phyloP scores from a whole-genome alignment of 1,140 invertebrate genomes.

The Cydia splendana region DNA sequence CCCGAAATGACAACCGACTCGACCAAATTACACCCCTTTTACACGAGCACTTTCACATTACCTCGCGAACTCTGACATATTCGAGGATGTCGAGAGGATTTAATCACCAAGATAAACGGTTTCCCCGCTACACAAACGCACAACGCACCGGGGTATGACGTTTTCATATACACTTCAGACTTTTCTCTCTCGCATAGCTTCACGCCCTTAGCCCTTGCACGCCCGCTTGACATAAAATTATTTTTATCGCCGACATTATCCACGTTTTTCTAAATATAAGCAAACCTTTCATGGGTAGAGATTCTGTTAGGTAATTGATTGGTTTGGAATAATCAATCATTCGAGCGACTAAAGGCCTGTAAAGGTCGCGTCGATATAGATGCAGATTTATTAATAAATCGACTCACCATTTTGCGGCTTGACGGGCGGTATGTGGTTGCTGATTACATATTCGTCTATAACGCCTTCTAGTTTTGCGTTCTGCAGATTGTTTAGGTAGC shows the following conservation, averaged over 20 bases:
- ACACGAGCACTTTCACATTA: neutral
- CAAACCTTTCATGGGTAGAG: conserved; percentile 8
- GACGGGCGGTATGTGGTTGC: conserved; percentile 70
- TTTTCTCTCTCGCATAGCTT: neutral
- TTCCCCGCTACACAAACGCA: neutral
- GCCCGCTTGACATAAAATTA: conserved; percentile 21
- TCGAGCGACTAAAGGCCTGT: conserved; percentile 15
- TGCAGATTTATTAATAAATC: conserved; percentile 30
- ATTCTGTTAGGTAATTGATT: conserved; percentile 11
- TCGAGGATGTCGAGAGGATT: conserved; percentile 24
- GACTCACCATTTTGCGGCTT: conserved; percentile 72
- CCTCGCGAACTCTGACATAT: conserved; percentile 23
- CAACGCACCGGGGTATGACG: neutral
- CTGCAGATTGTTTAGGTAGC: conserved; percentile 81
- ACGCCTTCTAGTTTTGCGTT: conserved; percentile 72
- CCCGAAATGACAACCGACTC: neutral
- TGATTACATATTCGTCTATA: conserved; percentile 76
- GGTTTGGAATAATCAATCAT: conserved; percentile 15
- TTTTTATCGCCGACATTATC: conserved; percentile 22
- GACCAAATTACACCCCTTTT: neutral
- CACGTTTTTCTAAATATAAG: conserved; percentile 13
- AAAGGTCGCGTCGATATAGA: conserved; percentile 26
- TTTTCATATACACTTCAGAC: conserved; percentile 3
- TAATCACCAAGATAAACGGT: conserved; percentile 31
- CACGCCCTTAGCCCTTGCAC: neutral